Evolutionary conservation across 2,797 vertebrate genomes (phyloP).

Genomic region (Microcaecilia unicolor): DNA sequence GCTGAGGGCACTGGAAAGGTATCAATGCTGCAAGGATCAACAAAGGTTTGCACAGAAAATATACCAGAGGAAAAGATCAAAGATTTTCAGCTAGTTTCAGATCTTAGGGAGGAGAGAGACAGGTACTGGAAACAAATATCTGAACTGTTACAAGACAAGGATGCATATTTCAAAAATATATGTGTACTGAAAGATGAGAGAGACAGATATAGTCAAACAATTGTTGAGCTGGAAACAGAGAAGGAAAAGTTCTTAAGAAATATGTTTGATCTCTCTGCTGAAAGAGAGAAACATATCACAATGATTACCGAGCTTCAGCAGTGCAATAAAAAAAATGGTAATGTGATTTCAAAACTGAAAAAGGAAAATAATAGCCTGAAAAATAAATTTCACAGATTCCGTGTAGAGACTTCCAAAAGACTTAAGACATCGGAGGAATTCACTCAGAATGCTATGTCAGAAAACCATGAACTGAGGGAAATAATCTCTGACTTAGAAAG

Average conservation of each 20-base stretch:
- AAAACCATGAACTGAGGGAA: conserved; percentile 25
- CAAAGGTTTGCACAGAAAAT: rapidly evolving
- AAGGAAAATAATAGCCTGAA: conserved; percentile 31
- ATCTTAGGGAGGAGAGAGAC: conserved; percentile 20
- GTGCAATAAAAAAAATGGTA: conserved; percentile 35
- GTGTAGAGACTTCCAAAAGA: conserved; percentile 1
- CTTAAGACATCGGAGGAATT: background rate
- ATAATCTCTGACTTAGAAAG: conserved; percentile 12
- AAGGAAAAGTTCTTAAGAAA: background rate
- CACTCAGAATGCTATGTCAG: background rate
- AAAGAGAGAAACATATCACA: conserved; percentile 12
- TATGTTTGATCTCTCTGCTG: background rate
- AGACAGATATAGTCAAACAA: background rate
- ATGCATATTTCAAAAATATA: background rate
- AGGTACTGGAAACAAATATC: background rate
- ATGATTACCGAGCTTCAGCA: conserved; percentile 34
- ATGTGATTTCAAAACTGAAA: conserved; percentile 54
- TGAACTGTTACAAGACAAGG: conserved; percentile 5
- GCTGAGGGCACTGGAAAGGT: background rate
- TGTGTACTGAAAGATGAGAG: conserved; percentile 5
- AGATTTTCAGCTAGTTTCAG: conserved; percentile 15
- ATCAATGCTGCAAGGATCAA: background rate
- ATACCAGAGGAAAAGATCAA: background rate
- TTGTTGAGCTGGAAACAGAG: conserved; percentile 2
- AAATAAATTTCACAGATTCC: conserved; percentile 2